Percentiles rank a stretch among this genome's conserved stretches.
These are phyloP conservation scores for Drosophila mojavensis DNA, from an alignment of 1,140 invertebrate species.

Conservation along the genomic window DNA sequence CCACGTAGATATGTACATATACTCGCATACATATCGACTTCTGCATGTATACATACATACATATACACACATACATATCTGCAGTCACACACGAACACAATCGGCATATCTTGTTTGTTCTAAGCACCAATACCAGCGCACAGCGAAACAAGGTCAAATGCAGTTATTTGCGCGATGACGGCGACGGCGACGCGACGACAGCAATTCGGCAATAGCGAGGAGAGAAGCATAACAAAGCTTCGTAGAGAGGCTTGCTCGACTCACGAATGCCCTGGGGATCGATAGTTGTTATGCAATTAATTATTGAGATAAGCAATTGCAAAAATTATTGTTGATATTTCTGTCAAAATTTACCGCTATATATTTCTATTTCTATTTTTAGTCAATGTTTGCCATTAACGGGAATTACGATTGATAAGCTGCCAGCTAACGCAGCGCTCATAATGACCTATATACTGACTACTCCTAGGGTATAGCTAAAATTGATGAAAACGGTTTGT, in stretches of 20 bases:
- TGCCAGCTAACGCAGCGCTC: no score
- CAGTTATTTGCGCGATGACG: constrained; percentile 69
- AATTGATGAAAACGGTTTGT: constrained; percentile 54
- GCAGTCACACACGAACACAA: constrained; percentile 39
- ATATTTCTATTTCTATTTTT: no score
- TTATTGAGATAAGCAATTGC: background rate
- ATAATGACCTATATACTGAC: background rate
- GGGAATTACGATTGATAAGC: no score
- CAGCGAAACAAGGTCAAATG: constrained; percentile 81
- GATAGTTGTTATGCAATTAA: background rate
- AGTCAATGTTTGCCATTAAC: no score
- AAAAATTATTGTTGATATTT: no score
- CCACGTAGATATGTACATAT: background rate
- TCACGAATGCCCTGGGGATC: background rate
- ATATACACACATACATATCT: background rate
- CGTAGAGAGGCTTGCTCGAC: background rate
- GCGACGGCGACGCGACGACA: background rate
- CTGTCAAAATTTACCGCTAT: no score
- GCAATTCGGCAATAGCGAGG: constrained; percentile 37
- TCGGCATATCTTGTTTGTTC: constrained; percentile 75
- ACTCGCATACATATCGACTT: background rate
- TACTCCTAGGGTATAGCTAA: constrained; percentile 34
- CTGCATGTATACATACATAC: background rate
- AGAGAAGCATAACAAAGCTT: constrained; percentile 17
- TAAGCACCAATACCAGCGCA: constrained; percentile 64